Conservation (phyloP, 2,113 vertebrate species). For the Leuciscus idus region DNA sequence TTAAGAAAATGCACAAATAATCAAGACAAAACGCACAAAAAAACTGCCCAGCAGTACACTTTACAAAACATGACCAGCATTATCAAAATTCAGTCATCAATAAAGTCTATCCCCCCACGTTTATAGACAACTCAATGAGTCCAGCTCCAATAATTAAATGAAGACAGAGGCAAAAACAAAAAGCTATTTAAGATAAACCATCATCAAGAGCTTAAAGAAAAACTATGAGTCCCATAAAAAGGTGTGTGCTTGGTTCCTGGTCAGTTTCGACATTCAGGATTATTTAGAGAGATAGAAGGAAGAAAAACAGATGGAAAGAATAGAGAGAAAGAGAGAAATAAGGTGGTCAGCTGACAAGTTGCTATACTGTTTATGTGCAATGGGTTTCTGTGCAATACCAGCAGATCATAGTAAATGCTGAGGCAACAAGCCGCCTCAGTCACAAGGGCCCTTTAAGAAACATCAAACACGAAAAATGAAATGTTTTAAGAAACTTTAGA, state of each 20-base stretch:
- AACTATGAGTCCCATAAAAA: slow-evolving; percentile 53
- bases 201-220: slow-evolving; percentile 56
- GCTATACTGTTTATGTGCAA: slow-evolving; percentile 52
- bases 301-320: slow-evolving; percentile 5
- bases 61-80: slow-evolving; percentile 80
- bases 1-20: slow-evolving; percentile 59
- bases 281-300: not conserved
- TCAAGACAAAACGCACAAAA: slow-evolving; percentile 41
- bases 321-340: not conserved
- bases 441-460: slow-evolving; percentile 44
- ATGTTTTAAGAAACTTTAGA: slow-evolving; percentile 10
- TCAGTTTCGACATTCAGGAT: slow-evolving; percentile 56
- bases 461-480: not conserved
- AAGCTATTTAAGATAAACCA: slow-evolving; percentile 47
- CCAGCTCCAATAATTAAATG: slow-evolving; percentile 82
- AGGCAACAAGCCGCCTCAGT: slow-evolving; percentile 42
- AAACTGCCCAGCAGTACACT: slow-evolving; percentile 78
- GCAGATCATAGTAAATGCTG: slow-evolving; percentile 39
- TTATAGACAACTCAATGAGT: slow-evolving; percentile 73
- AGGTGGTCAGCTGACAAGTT: slow-evolving; percentile 46
- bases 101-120: slow-evolving; percentile 55
- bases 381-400: slow-evolving; percentile 59
- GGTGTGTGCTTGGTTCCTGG: slow-evolving; percentile 70
- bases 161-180: slow-evolving; percentile 63
- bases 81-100: slow-evolving; percentile 56